A percentile compares a stretch with the other conserved stretches of the same genome.
phyloP scores from a whole-genome alignment of 2,797 vertebrate species.

The Aplochiton taeniatus region DNA sequence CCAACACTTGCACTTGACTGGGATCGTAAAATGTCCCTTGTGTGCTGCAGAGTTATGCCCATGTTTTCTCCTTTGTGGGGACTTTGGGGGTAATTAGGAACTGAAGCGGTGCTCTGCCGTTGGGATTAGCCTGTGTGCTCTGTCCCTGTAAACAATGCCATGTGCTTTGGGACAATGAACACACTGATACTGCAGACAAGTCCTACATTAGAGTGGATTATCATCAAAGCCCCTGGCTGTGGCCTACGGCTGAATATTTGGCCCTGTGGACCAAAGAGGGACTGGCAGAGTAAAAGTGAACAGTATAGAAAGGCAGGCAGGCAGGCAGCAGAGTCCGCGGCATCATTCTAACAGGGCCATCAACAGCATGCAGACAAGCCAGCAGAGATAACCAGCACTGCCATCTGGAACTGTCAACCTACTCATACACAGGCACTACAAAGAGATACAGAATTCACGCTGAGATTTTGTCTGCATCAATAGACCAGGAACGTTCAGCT shows the following conservation, averaged over 20 bases:
- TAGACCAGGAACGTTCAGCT: background rate
- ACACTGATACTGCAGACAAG: constrained; percentile 18
- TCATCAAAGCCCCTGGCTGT: constrained; percentile 27
- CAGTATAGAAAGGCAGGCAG: constrained; percentile 27
- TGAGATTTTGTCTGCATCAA: constrained; percentile 9
- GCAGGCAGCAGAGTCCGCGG: constrained; percentile 35
- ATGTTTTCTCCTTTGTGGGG: background rate
- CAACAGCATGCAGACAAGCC: constrained; percentile 31
- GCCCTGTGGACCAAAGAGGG: constrained; percentile 9
- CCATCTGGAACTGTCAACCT: constrained; percentile 6
- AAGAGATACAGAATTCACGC: constrained; percentile 13
- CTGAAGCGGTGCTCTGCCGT: constrained; percentile 9
- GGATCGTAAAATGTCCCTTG: constrained; percentile 30
- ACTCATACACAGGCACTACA: constrained; percentile 8
- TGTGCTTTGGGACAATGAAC: constrained; percentile 34
- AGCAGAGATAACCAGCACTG: constrained; percentile 20
- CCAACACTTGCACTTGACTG: constrained; percentile 57
- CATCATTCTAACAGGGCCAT: constrained; percentile 44
- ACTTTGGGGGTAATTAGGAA: constrained; percentile 7
- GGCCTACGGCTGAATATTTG: constrained; percentile 39
- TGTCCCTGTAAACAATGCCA: constrained; percentile 42
- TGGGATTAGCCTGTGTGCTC: constrained; percentile 7
- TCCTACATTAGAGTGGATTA: constrained; percentile 13
- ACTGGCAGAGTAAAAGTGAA: constrained; percentile 35
- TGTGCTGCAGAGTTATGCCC: constrained; percentile 14